Evolutionary conservation across 2,797 vertebrate species (phyloP).

Genomic region (Etheostoma perlongum): DNA sequence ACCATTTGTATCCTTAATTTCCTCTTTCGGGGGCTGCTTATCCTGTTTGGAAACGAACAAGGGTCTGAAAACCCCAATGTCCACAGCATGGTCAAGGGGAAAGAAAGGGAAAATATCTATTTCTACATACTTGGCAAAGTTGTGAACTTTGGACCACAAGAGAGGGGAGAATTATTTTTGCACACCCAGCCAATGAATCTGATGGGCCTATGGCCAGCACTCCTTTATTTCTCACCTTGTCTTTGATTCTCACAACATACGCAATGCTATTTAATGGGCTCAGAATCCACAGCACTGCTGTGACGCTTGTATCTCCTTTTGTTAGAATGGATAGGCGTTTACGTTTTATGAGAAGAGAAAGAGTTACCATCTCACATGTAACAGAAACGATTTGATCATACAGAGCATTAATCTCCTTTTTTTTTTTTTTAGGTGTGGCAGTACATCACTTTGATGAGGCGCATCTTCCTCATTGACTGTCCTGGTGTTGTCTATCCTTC

Average conservation of each 20-base stretch:
- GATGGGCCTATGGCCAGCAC: slow-evolving; percentile 45
- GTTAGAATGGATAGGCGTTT: neutral
- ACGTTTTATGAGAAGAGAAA: slow-evolving; percentile 2
- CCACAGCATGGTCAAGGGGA: slow-evolving; percentile 48
- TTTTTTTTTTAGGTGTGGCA: slow-evolving; percentile 92
- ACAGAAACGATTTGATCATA: neutral
- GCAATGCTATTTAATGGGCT: neutral
- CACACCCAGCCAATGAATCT: slow-evolving; percentile 45
- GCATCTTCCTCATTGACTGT: slow-evolving; percentile 98
- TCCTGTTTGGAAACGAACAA: slow-evolving; percentile 60
- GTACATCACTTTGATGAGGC: slow-evolving; percentile 97
- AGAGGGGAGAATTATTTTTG: slow-evolving; percentile 12
- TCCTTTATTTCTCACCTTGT: slow-evolving; percentile 32
- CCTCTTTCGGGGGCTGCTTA: slow-evolving; percentile 66
- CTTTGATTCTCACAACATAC: slow-evolving; percentile 27
- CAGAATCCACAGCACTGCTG: neutral
- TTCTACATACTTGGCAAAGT: slow-evolving; percentile 40
- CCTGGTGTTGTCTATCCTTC: slow-evolving; percentile 98
- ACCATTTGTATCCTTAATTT: slow-evolving; percentile 59
- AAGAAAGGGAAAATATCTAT: slow-evolving; percentile 14
- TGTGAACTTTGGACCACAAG: slow-evolving; percentile 43
- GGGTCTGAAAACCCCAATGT: slow-evolving; percentile 43
- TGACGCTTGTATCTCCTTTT: slow-evolving; percentile 9
- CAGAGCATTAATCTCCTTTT: neutral
- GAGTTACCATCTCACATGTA: neutral